A percentile compares a stretch with the other conserved stretches of the same genome.
phyloP scores from a whole-genome alignment of 2,797 vertebrate genomes.

The Squalus acanthias region DNA sequence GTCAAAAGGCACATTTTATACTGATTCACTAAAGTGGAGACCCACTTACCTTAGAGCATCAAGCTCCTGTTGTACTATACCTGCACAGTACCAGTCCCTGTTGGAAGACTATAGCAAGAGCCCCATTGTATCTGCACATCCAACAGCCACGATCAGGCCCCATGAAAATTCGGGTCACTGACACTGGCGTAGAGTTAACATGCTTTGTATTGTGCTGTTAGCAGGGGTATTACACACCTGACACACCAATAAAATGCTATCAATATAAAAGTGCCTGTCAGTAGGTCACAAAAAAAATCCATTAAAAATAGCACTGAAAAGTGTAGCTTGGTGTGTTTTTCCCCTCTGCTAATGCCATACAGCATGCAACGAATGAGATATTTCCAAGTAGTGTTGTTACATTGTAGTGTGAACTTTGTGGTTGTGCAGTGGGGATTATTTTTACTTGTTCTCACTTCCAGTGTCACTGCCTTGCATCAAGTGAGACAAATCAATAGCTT shows the following conservation, averaged over 20 bases:
- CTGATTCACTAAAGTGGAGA: not conserved
- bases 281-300: not conserved
- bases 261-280: not conserved
- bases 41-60: not conserved
- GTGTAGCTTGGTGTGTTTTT: not conserved
- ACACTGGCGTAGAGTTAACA: not conserved
- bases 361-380: not conserved
- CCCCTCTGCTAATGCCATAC: not conserved
- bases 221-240: too few species aligned
- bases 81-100: not conserved
- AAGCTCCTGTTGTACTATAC: not conserved
- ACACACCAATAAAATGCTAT: not conserved
- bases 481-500: not conserved
- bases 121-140: too few species aligned
- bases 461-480: not conserved
- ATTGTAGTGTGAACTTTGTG: not conserved
- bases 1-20: not conserved
- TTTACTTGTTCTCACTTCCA: not conserved
- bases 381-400: not conserved
- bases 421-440: not conserved
- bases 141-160: not conserved
- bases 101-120: not conserved
- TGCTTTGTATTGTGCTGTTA: not conserved
- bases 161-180: not conserved
- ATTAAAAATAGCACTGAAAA: not conserved